Base-by-base conservation (phyloP, 2,888 invertebrate species). In the Patella ulyssiponensis region DNA sequence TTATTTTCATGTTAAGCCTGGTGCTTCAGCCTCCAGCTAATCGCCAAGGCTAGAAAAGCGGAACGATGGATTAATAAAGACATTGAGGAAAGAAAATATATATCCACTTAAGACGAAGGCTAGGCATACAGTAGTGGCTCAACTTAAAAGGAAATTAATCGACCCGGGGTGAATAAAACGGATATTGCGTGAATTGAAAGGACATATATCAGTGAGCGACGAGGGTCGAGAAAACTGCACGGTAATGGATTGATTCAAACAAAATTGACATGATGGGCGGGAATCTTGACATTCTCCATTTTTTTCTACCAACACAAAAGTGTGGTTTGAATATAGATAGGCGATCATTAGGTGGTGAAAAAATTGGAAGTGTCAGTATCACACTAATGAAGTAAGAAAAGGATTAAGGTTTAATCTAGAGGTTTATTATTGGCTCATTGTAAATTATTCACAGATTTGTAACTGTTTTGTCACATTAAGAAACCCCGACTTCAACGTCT, bases 71-170 rank as follows among this genome's bases (percentile, higher is more conserved):
- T 64, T 64, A 23, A 64, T 23, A 23, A 64, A 64, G 64, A 64
- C 64, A 64, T 64, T 64, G 64, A 23, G 64, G 11, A 64, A 64
- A 64, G 64, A 64, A 64, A 64, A 64, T 64, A 64, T 23, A 64
- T 64, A 64, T 64, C 64, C 64, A 64, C 64, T 64, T 64, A 64
- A 64, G 64, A 64, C 64, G 64, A 64, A 64, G 64, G 23, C 23
- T 64, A 23, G 23, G 64, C 64, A 64, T 23, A 23, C 64, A 64
- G 64, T 64, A 64, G 14, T 23, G 64, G 64, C 23, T 64, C 23
- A 64, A 64, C 64, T 64, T 64, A 64, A 64, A 64, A 64, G 64
- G 64, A 64, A 23, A 64, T 64, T 64, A 64, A 64, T 64, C 64
- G 64, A 64, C 64, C 64, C 20, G 20, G 11, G 64, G 64, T 64